Evolutionary conservation across 2,888 invertebrate species (phyloP).

Genomic region (Heteropelma amictum): DNA sequence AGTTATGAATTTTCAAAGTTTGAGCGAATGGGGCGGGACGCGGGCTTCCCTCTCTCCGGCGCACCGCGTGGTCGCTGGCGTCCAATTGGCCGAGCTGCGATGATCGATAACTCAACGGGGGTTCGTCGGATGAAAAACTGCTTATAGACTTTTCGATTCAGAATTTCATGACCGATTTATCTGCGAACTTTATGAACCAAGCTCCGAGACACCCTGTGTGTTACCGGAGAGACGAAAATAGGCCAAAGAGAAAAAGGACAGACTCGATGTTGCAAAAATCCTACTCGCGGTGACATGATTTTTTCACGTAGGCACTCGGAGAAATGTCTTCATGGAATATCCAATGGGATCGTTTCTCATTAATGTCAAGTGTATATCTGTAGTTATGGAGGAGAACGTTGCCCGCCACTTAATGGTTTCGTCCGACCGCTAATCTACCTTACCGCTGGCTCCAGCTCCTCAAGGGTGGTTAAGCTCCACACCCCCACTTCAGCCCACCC

Average conservation of each 20-base stretch:
- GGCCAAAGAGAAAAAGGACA: neutral
- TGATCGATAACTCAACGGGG: too few relatives aligned
- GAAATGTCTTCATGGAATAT: slow-evolving; percentile 35
- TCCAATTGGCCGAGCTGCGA: too few relatives aligned
- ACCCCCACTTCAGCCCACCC: slow-evolving; percentile 46
- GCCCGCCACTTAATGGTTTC: slow-evolving; percentile 69
- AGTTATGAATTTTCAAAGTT: too few relatives aligned
- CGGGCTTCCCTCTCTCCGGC: too few relatives aligned
- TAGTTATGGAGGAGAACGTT: slow-evolving; percentile 47
- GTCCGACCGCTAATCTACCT: slow-evolving; percentile 72
- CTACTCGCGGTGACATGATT: slow-evolving; percentile 18
- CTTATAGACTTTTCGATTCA: too few relatives aligned
- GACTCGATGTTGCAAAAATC: too few relatives aligned
- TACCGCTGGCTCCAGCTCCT: slow-evolving; percentile 66
- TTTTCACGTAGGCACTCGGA: slow-evolving; percentile 33
- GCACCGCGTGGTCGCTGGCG: too few relatives aligned
- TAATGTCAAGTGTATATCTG: slow-evolving; percentile 30
- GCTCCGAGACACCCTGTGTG: too few relatives aligned
- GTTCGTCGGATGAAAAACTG: too few relatives aligned
- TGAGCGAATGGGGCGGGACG: too few relatives aligned
- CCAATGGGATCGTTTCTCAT: slow-evolving; percentile 42
- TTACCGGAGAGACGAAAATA: neutral
- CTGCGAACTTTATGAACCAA: too few relatives aligned
- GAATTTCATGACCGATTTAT: too few relatives aligned
- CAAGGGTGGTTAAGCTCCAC: slow-evolving; percentile 65